Percentiles rank a stretch among this genome's conserved stretches.
phyloP scores from a whole-genome alignment of 1,140 invertebrate species.

The silkworm (Bombyx mori) region ASM3026992v2 NC_085109.1:6023501-6024000 shows the following conservation, averaged over 20 bases:
- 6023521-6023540: conserved; percentile 15
- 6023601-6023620: conserved; percentile 26
- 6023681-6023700: conserved; percentile 9
- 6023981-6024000: too few species aligned
- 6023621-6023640: conserved; percentile 29
- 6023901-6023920: too few species aligned
- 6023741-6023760: background rate
- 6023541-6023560: conserved; percentile 17
- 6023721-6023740: background rate
- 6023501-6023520: conserved; percentile 6
- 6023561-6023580: conserved; percentile 20
- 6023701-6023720: conserved; percentile 1
- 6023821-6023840: too few species aligned
- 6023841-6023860: too few species aligned
- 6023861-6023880: too few species aligned
- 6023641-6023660: conserved; percentile 22
- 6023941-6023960: too few species aligned
- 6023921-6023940: too few species aligned
- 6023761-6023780: background rate
- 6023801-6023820: too few species aligned
- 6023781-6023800: background rate
- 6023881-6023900: too few species aligned
- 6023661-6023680: conserved; percentile 3
- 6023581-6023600: conserved; percentile 10
- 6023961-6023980: too few species aligned